A percentile compares a stretch with the other conserved stretches of the same genome.
Conservation (phyloP, 2,888 invertebrate species). For the Caenorhabditis becei region DNA sequence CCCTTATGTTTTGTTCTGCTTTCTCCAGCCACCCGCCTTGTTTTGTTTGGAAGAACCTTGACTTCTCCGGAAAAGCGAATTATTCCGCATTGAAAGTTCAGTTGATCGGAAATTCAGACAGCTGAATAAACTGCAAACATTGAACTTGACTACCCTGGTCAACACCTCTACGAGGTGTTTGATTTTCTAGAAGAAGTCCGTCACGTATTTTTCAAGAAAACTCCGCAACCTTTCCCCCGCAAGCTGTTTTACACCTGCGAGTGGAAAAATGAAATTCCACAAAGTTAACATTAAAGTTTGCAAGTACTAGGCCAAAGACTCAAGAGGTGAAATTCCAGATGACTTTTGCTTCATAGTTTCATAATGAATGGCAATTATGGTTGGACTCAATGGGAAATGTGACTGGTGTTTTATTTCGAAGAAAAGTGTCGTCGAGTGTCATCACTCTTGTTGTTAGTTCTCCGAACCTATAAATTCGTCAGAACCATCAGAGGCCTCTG, state of each 20-base stretch:
- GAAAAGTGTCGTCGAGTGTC: constrained; percentile 7
- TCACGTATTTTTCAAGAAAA: not conserved
- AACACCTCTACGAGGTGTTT: constrained; percentile 1
- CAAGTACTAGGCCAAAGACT: not conserved
- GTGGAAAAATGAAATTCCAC: too few relatives aligned
- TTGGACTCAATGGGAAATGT: not conserved
- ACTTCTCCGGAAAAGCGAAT: constrained; percentile 1
- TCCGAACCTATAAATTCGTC: constrained; percentile 5
- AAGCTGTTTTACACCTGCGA: not conserved
- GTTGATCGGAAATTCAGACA: constrained; percentile 11
- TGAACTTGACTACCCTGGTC: constrained; percentile 8
- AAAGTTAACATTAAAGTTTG: too few relatives aligned
- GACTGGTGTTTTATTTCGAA: constrained; percentile 8
- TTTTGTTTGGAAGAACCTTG: not conserved
- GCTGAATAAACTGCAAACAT: constrained; percentile 19
- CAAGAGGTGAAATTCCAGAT: too few relatives aligned
- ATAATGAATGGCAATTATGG: constrained; percentile 18
- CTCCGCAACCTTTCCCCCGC: not conserved
- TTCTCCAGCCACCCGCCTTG: not conserved
- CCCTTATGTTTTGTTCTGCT: not conserved
- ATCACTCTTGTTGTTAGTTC: constrained; percentile 27
- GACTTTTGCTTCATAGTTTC: not conserved
- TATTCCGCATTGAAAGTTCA: not conserved
- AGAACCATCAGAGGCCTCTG: constrained; percentile 2
- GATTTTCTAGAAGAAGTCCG: constrained; percentile 1